Conservation (phyloP, 2,797 vertebrate genomes). For the Lacerta agilis region DNA sequence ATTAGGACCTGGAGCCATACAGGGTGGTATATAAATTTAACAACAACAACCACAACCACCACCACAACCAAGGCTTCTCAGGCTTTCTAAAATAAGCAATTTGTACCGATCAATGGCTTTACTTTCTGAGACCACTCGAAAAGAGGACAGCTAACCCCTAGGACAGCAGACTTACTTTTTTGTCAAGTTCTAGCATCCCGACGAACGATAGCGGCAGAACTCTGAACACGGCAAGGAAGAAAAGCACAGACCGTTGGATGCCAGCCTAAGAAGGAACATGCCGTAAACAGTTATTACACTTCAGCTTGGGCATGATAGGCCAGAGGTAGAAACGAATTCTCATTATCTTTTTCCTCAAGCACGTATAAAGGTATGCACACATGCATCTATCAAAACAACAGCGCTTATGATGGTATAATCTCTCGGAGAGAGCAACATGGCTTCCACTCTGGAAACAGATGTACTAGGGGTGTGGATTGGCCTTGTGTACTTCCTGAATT, state of each 20-base stretch:
- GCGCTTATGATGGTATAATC: background rate
- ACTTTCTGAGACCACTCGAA: slow-evolving; percentile 33
- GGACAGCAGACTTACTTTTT: slow-evolving; percentile 80
- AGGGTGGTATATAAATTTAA: too few relatives aligned
- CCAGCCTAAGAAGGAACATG: slow-evolving; percentile 81
- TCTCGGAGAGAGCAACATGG: background rate
- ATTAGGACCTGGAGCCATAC: background rate
- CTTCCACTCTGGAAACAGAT: background rate
- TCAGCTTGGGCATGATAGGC: background rate
- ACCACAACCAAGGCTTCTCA: background rate
- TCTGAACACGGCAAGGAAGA: slow-evolving; percentile 89
- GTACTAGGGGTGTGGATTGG: too few relatives aligned
- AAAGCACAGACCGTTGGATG: slow-evolving; percentile 81
- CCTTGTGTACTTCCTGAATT: too few relatives aligned
- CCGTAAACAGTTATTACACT: slow-evolving; percentile 16
- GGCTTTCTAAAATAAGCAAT: background rate
- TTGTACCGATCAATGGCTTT: slow-evolving; percentile 7
- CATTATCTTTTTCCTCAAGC: background rate
- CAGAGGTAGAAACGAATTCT: background rate
- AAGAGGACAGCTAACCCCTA: slow-evolving; percentile 22
- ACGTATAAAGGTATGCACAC: background rate
- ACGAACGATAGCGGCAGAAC: slow-evolving; percentile 90
- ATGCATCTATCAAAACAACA: too few relatives aligned
- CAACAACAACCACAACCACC: too few relatives aligned
- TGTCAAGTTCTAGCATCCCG: slow-evolving; percentile 92